Conservation (phyloP, 2,113 vertebrate genomes). For the Diadophis punctatus region DNA sequence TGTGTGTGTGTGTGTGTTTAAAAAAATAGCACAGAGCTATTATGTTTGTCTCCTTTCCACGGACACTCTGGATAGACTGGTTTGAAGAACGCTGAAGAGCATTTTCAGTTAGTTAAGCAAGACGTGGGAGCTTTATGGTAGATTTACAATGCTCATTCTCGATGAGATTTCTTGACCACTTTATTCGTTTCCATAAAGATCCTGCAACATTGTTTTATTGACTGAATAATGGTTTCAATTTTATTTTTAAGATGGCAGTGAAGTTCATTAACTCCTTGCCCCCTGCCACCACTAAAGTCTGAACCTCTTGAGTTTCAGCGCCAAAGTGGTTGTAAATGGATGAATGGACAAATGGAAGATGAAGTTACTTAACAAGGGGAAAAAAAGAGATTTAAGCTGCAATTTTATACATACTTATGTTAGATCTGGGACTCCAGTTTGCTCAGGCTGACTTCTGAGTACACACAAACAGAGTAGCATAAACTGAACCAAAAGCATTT, state of each 20-base stretch:
- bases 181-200: not conserved
- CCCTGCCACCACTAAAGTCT: not conserved
- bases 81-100: conserved; percentile 28
- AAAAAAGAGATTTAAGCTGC: not conserved
- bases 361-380: not conserved
- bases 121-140: conserved; percentile 16
- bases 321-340: conserved; percentile 27
- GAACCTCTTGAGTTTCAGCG: conserved; percentile 11
- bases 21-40: not conserved
- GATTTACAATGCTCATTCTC: conserved; percentile 32
- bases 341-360: not conserved
- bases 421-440: not conserved
- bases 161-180: conserved; percentile 28
- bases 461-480: not conserved
- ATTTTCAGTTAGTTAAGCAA: conserved; percentile 24
- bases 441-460: not conserved
- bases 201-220: not conserved
- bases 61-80: not conserved
- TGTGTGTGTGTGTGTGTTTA: not conserved
- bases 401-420: not conserved
- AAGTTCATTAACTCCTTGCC: conserved; percentile 33
- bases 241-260: not conserved
- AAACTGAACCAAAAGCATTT: not conserved
- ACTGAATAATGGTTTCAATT: conserved; percentile 6
- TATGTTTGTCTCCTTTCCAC: not conserved